A percentile compares a stretch with the other conserved stretches of the same genome.
Conservation (phyloP, 2,888 invertebrate genomes). For the Encarsia formosa region DNA sequence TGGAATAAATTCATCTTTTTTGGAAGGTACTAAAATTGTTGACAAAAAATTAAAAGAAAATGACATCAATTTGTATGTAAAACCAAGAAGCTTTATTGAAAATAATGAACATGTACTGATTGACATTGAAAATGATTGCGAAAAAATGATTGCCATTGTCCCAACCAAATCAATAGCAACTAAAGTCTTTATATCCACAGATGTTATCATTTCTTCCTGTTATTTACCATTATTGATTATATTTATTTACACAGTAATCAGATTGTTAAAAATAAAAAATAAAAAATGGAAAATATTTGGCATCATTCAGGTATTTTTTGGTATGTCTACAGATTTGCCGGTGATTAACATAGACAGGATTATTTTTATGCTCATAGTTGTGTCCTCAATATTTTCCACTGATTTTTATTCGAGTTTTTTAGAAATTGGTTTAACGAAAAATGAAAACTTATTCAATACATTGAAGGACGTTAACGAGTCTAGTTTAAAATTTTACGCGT, state of each 20-base stretch:
- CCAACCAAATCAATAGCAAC: background rate
- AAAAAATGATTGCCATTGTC: background rate
- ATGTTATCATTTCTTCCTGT: background rate
- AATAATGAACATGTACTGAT: background rate
- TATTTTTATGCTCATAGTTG: too few relatives aligned
- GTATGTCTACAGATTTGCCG: background rate
- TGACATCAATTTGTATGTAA: background rate
- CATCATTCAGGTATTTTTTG: background rate
- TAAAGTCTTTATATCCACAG: background rate
- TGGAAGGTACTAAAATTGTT: background rate
- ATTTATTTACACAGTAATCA: background rate
- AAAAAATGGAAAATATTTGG: background rate
- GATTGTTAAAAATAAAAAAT: background rate
- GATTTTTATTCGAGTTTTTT: too few relatives aligned
- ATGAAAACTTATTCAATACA: too few relatives aligned
- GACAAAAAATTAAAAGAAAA: background rate
- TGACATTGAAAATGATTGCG: background rate
- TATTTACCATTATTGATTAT: background rate
- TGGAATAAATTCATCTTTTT: background rate
- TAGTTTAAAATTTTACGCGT: too few relatives aligned
- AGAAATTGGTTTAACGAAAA: too few relatives aligned
- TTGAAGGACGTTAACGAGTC: too few relatives aligned
- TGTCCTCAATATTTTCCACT: too few relatives aligned
- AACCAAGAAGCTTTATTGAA: background rate
- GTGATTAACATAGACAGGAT: background rate